Conservation (phyloP, 2,113 vertebrate species). For the Cyphomyrus plagiostoma region DNA sequence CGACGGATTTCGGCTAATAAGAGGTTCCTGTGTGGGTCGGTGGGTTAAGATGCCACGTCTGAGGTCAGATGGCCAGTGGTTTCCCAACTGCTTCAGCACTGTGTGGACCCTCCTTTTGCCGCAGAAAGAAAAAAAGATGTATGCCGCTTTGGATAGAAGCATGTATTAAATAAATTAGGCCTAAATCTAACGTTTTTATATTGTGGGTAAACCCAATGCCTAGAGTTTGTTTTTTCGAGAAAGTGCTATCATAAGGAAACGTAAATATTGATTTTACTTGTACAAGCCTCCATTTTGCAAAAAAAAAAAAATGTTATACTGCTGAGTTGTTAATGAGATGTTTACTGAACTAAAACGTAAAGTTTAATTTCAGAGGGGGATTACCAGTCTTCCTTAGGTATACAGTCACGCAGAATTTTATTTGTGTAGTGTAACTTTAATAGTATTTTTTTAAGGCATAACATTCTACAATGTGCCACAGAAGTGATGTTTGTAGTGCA, state of each 20-base stretch:
- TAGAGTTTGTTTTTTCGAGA: neutral
- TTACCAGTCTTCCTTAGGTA: neutral
- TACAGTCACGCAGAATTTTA: neutral
- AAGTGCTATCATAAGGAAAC: neutral
- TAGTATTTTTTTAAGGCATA: neutral
- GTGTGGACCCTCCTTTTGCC: neutral
- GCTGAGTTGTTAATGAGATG: neutral
- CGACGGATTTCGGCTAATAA: neutral
- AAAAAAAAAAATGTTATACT: neutral
- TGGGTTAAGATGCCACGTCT: neutral
- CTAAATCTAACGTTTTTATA: neutral
- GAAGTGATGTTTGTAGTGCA: neutral
- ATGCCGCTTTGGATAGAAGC: neutral
- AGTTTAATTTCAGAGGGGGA: neutral
- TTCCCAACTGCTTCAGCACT: neutral
- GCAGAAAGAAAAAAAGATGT: neutral
- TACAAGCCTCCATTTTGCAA: neutral
- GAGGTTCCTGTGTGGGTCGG: neutral
- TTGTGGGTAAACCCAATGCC: neutral
- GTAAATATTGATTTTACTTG: neutral
- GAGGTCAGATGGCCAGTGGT: neutral
- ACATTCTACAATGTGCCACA: neutral
- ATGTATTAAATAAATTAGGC: neutral
- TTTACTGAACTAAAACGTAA: constrained; percentile 1
- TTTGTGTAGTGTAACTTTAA: neutral